These are phyloP conservation scores for Trypoxylon attenuatum DNA, from an alignment of 2,888 invertebrate genomes.

Conservation along the genomic window DNA sequence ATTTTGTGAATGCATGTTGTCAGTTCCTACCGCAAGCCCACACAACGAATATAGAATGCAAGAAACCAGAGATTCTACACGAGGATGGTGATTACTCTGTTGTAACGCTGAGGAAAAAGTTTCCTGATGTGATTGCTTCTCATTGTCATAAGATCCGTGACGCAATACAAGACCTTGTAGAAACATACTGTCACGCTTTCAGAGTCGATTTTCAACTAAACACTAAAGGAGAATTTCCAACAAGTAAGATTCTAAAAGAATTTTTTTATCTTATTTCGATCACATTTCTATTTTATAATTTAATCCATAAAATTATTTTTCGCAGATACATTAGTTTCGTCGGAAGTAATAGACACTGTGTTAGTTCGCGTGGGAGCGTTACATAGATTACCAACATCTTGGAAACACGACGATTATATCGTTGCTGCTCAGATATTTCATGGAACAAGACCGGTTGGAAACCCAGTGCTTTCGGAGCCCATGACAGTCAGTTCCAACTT, in stretches of 20 bases:
- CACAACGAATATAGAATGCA: conserved; percentile 71
- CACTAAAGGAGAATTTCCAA: conserved; percentile 77
- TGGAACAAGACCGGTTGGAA: conserved; percentile 87
- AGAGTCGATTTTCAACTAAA: conserved; percentile 87
- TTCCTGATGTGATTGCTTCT: conserved; percentile 78
- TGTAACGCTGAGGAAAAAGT: conserved; percentile 78
- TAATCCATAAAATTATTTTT: conserved; percentile 5
- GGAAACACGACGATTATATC: conserved; percentile 90
- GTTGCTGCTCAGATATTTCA: conserved; percentile 92
- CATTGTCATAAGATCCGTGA: conserved; percentile 85
- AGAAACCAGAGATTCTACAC: conserved; percentile 80
- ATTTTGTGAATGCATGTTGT: conserved; percentile 79
- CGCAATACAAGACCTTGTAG: conserved; percentile 88
- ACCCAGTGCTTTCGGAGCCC: conserved; percentile 83
- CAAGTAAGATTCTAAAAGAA: conserved; percentile 68
- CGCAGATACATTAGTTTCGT: conserved; percentile 81
- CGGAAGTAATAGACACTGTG: conserved; percentile 84
- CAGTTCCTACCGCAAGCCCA: conserved; percentile 74
- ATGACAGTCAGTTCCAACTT: conserved; percentile 82
- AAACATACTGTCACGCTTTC: conserved; percentile 90
- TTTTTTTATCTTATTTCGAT: no score
- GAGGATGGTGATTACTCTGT: conserved; percentile 84
- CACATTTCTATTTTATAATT: background rate
- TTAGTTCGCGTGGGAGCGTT: conserved; percentile 89
- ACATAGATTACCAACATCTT: conserved; percentile 84